Percentiles rank a stretch among this genome's conserved stretches.
Conservation (phyloP, 2,113 vertebrate genomes). For the Anarhynchus alexandrinus region DNA sequence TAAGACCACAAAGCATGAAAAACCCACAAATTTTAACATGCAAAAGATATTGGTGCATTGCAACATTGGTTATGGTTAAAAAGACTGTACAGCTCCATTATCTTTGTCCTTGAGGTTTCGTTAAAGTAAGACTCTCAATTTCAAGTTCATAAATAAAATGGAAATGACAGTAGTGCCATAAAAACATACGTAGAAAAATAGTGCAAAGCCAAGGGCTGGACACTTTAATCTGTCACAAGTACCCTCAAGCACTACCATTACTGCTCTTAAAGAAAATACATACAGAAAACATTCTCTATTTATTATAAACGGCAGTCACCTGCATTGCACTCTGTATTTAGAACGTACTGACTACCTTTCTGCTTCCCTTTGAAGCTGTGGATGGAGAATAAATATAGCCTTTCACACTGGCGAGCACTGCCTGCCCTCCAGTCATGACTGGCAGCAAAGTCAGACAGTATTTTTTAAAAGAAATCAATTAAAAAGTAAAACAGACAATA, state of each 20-base stretch:
- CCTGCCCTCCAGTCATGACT: neutral
- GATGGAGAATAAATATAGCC: neutral
- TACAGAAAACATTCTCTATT: conserved; percentile 19
- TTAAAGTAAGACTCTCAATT: neutral
- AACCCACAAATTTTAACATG: neutral
- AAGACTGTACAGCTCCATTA: neutral
- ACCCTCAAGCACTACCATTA: conserved; percentile 8
- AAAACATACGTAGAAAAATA: conserved; percentile 48
- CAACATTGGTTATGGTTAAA: neutral
- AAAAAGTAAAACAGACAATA: conserved; percentile 11
- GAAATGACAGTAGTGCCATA: conserved; percentile 32
- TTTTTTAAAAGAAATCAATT: conserved; percentile 21
- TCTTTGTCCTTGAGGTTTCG: neutral
- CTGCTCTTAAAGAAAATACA: neutral
- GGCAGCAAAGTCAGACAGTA: conserved; percentile 8
- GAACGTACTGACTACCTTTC: neutral
- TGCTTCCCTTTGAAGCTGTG: neutral
- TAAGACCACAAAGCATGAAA: neutral
- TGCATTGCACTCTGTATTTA: conserved; percentile 44
- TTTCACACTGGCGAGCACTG: neutral
- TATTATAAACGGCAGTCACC: conserved; percentile 5
- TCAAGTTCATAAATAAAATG: conserved; percentile 27
- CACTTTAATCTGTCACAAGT: conserved; percentile 26
- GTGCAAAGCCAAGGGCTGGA: conserved; percentile 52
- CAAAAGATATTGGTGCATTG: neutral